A percentile compares a stretch with the other conserved stretches of the same genome.
Evolutionary conservation across 1,140 invertebrate species (phyloP).

Genomic region (Drosophila orosa): DNA sequence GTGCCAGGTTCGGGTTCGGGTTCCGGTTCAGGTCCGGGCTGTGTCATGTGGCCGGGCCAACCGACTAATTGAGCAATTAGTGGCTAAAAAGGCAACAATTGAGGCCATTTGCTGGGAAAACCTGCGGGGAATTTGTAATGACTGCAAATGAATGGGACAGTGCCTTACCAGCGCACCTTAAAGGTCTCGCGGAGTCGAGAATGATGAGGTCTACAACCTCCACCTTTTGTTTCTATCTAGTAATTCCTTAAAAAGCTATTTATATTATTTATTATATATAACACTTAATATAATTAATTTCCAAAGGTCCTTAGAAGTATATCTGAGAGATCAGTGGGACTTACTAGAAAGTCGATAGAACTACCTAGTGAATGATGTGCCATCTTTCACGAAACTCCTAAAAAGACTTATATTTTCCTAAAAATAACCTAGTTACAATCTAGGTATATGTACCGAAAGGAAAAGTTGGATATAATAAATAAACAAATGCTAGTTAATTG

Average conservation of each 20-base stretch:
- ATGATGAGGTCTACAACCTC: neutral
- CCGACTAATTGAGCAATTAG: constrained; percentile 59
- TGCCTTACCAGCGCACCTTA: constrained; percentile 34
- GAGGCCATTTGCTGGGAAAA: constrained; percentile 58
- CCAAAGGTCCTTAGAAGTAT: no score
- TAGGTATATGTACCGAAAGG: no score
- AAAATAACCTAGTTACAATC: no score
- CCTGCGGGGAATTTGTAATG: constrained; percentile 56
- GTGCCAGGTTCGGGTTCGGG: neutral
- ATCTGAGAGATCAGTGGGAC: no score
- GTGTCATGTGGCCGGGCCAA: constrained; percentile 51
- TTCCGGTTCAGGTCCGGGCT: constrained; percentile 18
- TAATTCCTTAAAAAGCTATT: no score
- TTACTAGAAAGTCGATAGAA: no score
- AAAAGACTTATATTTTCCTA: no score
- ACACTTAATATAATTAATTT: neutral
- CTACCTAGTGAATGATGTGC: no score
- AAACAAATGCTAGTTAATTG: no score
- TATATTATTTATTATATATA: neutral
- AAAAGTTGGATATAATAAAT: no score
- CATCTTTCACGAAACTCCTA: no score
- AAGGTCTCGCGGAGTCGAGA: constrained; percentile 27
- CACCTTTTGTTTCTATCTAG: neutral
- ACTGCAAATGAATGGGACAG: constrained; percentile 53
- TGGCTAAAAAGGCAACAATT: constrained; percentile 58